Evolutionary conservation across 2,113 vertebrate genomes (phyloP).

Genomic region (Phylloscopus trochilus): DNA sequence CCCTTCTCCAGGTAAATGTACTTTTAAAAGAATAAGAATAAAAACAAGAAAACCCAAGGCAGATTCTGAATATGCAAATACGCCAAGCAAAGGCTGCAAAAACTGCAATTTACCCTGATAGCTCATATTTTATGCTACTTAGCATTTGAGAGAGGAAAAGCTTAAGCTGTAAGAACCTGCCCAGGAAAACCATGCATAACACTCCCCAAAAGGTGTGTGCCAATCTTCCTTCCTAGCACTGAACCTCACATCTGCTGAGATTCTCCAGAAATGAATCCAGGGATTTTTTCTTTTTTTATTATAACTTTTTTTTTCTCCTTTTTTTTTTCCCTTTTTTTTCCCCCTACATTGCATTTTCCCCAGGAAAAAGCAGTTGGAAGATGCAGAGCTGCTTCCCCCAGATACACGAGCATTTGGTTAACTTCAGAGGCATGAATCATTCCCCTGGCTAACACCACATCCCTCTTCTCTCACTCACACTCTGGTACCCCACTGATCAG

Average conservation of each 20-base stretch:
- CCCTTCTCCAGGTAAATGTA: slow-evolving; percentile 28
- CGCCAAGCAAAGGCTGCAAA: background rate
- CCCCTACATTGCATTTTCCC: background rate
- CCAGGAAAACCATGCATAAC: background rate
- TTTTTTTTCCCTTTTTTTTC: background rate
- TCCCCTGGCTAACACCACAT: background rate
- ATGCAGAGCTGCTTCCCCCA: background rate
- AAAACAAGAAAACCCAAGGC: slow-evolving; percentile 7
- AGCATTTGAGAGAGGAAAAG: background rate
- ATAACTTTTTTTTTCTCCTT: fast-evolving
- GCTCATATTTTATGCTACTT: slow-evolving; percentile 14
- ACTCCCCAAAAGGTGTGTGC: background rate
- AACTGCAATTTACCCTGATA: background rate
- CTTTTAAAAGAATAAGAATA: background rate
- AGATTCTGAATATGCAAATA: slow-evolving; percentile 42
- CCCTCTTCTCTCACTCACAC: background rate
- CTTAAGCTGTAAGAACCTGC: background rate
- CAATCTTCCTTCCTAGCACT: background rate
- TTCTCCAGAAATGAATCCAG: background rate
- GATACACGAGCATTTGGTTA: background rate
- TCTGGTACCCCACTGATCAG: background rate
- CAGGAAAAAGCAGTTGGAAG: background rate
- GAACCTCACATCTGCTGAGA: background rate
- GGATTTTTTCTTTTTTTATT: background rate
- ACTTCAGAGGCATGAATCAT: slow-evolving; percentile 1